Conservation (phyloP, 2,888 invertebrate species). For the Disparrhopalites patrizii region DNA sequence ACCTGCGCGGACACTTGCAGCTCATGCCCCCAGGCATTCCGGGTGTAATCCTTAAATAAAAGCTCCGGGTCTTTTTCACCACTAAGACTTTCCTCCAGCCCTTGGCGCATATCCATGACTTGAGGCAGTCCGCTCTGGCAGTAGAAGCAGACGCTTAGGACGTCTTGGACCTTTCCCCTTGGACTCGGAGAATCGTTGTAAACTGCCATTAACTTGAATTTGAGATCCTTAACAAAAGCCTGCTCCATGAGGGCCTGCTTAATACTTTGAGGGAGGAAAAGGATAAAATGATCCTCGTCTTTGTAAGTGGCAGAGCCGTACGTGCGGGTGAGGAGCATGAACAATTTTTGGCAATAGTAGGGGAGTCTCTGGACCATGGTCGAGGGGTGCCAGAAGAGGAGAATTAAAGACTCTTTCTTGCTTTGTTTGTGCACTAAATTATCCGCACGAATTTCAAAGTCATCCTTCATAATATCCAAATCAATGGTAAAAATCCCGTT, state of each 20-base stretch:
- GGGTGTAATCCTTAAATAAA: constrained; percentile 9
- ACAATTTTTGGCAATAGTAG: too few relatives aligned
- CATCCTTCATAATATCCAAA: too few relatives aligned
- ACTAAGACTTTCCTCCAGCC: not conserved
- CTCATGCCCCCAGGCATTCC: constrained; percentile 7
- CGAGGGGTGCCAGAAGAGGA: too few relatives aligned
- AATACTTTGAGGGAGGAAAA: not conserved
- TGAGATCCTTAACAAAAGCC: not conserved
- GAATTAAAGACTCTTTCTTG: not conserved
- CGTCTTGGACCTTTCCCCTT: not conserved
- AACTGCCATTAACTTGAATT: not conserved
- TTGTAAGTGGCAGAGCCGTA: constrained; percentile 8
- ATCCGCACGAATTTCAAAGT: too few relatives aligned
- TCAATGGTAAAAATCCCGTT: not conserved
- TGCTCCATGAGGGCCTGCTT: not conserved
- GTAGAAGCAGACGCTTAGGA: not conserved
- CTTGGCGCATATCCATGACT: not conserved
- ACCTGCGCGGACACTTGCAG: constrained; percentile 9
- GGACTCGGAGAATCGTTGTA: not conserved
- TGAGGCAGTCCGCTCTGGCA: not conserved
- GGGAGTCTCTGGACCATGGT: too few relatives aligned
- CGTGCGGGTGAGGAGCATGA: not conserved
- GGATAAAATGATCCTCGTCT: constrained; percentile 7
- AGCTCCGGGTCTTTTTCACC: not conserved
- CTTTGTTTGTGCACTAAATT: not conserved